Evolutionary conservation across 2,888 invertebrate genomes (phyloP).

Genomic region (Zaprionus obscuricornis): DNA sequence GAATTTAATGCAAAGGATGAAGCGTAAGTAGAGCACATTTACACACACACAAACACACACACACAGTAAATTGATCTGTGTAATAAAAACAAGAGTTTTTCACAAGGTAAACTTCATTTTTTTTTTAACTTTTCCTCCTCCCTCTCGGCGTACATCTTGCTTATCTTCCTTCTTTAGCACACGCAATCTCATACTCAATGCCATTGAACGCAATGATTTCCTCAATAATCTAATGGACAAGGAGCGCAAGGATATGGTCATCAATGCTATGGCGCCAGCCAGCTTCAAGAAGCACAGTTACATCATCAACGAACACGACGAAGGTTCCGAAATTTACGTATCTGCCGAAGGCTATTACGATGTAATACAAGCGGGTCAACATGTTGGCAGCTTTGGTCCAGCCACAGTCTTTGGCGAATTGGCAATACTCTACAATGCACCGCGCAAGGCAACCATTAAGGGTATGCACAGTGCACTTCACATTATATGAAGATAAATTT

Average conservation of each 20-base stretch:
- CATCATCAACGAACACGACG: conserved; percentile 91
- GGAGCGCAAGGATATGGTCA: conserved; percentile 89
- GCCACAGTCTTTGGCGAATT: conserved; percentile 95
- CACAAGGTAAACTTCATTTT: conserved; percentile 7
- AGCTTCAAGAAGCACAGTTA: conserved; percentile 87
- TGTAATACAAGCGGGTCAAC: conserved; percentile 91
- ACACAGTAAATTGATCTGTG: neutral
- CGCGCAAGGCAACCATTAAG: conserved; percentile 93
- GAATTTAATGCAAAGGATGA: conserved; percentile 86
- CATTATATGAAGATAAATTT: neutral
- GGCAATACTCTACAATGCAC: conserved; percentile 96
- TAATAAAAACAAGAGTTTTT: conserved; percentile 30
- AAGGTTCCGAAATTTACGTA: conserved; percentile 93
- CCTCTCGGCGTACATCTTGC: too few relatives aligned
- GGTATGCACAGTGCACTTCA: conserved; percentile 84
- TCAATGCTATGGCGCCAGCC: conserved; percentile 91
- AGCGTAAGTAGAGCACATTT: conserved; percentile 82
- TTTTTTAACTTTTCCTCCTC: neutral
- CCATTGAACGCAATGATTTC: conserved; percentile 92
- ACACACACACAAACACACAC: conserved; percentile 7
- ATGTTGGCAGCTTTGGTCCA: conserved; percentile 91
- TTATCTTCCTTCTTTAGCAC: conserved; percentile 83
- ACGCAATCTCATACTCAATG: conserved; percentile 87
- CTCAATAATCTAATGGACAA: conserved; percentile 90
- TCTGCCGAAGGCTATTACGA: conserved; percentile 94